phyloP scores from a whole-genome alignment of 2,888 invertebrate species.

The Parnassius orleans region DNA sequence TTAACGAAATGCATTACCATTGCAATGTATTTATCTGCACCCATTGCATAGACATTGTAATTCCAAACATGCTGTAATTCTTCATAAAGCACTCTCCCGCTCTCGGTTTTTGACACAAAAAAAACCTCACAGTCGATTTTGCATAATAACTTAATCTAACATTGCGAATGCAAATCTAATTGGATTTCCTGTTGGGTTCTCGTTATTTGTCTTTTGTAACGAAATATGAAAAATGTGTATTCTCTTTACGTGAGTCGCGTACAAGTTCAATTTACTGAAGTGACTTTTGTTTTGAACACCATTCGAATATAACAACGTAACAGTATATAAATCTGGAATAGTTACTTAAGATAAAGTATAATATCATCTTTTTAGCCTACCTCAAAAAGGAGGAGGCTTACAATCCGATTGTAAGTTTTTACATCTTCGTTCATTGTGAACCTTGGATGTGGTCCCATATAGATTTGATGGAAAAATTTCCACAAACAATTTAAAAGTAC shows the following conservation, averaged over 20 bases:
- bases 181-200: slow-evolving; percentile 63
- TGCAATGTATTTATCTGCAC: slow-evolving; percentile 10
- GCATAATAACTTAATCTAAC: slow-evolving; percentile 72
- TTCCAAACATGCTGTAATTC: slow-evolving; percentile 23
- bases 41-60: slow-evolving; percentile 7
- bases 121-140: slow-evolving; percentile 63
- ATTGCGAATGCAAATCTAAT: slow-evolving; percentile 60
- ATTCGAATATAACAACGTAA: not conserved
- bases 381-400: no score
- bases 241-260: slow-evolving; percentile 16
- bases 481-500: no score
- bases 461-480: no score
- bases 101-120: slow-evolving; percentile 55
- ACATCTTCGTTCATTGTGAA: no score
- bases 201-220: slow-evolving; percentile 41
- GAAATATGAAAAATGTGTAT: slow-evolving; percentile 36
- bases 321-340: no score
- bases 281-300: slow-evolving; percentile 16
- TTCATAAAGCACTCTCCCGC: slow-evolving; percentile 33
- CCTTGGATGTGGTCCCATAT: no score
- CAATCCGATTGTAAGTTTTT: no score
- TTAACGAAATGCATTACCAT: not conserved
- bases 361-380: no score
- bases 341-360: no score
- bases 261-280: slow-evolving; percentile 16